Conservation (phyloP, 2,888 invertebrate species). For the Strigamia maritima region DNA sequence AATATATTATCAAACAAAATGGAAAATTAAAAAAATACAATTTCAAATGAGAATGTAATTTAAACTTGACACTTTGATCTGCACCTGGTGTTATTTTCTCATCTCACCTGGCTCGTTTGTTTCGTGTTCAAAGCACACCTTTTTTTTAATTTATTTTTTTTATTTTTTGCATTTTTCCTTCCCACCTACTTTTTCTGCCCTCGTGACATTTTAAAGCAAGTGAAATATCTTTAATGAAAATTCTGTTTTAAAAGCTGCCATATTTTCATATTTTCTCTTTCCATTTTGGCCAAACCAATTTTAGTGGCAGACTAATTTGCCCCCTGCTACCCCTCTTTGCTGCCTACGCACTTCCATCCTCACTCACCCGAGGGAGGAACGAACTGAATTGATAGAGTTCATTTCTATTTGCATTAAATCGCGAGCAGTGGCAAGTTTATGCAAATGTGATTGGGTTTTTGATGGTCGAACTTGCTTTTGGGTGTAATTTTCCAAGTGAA, state of each 20-base stretch:
- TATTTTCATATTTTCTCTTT: slow-evolving; percentile 21
- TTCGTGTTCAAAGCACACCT: not conserved
- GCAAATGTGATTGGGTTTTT: slow-evolving; percentile 22
- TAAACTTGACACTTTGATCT: slow-evolving; percentile 12
- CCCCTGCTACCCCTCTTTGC: not conserved
- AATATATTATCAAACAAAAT: not conserved
- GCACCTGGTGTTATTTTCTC: not conserved
- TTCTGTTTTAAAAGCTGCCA: slow-evolving; percentile 28
- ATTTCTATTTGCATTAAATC: slow-evolving; percentile 27
- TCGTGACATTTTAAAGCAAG: slow-evolving; percentile 28
- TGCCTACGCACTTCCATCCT: not conserved
- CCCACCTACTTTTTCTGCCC: not conserved
- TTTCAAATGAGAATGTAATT: not conserved
- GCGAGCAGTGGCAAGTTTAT: slow-evolving; percentile 26
- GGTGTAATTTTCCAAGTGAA: slow-evolving; percentile 6
- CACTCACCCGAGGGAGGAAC: not conserved
- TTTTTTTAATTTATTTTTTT: not conserved
- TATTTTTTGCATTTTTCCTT: not conserved
- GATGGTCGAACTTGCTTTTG: not conserved
- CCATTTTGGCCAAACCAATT: not conserved
- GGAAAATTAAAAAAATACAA: not conserved
- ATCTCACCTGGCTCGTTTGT: not conserved
- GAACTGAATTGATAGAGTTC: not conserved
- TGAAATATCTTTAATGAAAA: slow-evolving; percentile 20
- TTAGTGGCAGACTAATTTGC: slow-evolving; percentile 19